Evolutionary conservation across 2,113 vertebrate genomes (phyloP).

Genomic region (Eonycteris spelaea): DNA sequence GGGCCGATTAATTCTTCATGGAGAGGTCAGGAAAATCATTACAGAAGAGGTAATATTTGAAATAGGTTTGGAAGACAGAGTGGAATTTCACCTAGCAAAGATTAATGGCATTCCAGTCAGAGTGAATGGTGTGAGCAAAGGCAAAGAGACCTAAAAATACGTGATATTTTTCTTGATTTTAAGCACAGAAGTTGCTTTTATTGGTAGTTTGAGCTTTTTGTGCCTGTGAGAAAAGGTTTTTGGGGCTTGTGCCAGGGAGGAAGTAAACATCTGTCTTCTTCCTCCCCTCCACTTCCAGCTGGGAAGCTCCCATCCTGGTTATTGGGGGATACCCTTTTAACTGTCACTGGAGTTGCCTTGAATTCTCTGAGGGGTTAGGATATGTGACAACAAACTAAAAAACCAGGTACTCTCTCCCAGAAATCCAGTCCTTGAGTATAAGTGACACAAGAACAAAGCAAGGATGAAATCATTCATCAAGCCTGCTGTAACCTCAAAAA

Average conservation of each 20-base stretch:
- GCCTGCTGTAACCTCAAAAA: not conserved
- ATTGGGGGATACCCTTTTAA: not conserved
- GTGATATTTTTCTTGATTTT: not conserved
- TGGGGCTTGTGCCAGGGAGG: not conserved
- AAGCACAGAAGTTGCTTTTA: not conserved
- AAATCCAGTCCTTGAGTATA: not conserved
- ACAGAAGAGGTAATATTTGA: not conserved
- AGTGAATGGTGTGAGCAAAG: not conserved
- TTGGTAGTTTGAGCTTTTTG: not conserved
- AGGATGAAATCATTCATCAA: not conserved
- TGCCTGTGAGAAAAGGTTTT: not conserved
- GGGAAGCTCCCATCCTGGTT: rapidly evolving
- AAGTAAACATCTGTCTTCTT: not conserved
- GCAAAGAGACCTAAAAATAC: not conserved
- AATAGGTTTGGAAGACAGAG: not conserved
- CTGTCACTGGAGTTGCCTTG: not conserved
- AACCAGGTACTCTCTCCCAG: not conserved
- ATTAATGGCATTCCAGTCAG: not conserved
- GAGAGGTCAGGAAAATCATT: not conserved
- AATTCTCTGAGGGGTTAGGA: rapidly evolving
- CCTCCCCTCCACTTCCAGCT: rapidly evolving
- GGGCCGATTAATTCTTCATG: not conserved
- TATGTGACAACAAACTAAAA: not conserved
- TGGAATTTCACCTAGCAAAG: not conserved
- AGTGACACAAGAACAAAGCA: not conserved